Conservation (phyloP, 1,140 invertebrate species). For the Trinorchestia longiramus region DNA sequence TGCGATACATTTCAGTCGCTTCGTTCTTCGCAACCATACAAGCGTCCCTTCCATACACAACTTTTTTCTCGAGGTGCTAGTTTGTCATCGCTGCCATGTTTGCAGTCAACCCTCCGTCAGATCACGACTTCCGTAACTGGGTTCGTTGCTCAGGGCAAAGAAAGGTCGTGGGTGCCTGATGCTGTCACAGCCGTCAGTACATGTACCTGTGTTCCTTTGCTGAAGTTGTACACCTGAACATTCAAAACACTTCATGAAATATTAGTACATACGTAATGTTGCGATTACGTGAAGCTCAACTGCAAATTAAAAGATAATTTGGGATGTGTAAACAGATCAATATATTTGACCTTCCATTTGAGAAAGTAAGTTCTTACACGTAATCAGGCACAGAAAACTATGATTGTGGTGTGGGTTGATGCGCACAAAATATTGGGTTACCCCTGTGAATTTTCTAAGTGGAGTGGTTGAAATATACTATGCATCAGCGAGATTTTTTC, state of each 20-base stretch:
- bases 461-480: too few relatives aligned
- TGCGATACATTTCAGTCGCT: too few relatives aligned
- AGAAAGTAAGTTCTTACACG: too few relatives aligned
- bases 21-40: background rate
- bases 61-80: background rate
- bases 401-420: too few relatives aligned
- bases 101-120: background rate
- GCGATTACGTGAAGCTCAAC: too few relatives aligned
- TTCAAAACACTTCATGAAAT: conserved; percentile 73
- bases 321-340: too few relatives aligned
- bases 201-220: conserved; percentile 88
- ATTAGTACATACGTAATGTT: background rate
- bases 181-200: conserved; percentile 76
- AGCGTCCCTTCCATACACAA: background rate
- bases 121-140: background rate
- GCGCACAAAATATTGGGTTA: too few relatives aligned
- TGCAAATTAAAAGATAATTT: too few relatives aligned
- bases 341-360: too few relatives aligned
- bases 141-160: conserved; percentile 30
- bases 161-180: conserved; percentile 9
- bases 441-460: too few relatives aligned
- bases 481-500: too few relatives aligned
- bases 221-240: conserved; percentile 84
- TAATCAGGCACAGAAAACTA: too few relatives aligned
- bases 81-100: background rate